A percentile compares a stretch with the other conserved stretches of the same genome.
Conservation (phyloP, 1,140 invertebrate species). For the Frieseomelitta varia region DNA sequence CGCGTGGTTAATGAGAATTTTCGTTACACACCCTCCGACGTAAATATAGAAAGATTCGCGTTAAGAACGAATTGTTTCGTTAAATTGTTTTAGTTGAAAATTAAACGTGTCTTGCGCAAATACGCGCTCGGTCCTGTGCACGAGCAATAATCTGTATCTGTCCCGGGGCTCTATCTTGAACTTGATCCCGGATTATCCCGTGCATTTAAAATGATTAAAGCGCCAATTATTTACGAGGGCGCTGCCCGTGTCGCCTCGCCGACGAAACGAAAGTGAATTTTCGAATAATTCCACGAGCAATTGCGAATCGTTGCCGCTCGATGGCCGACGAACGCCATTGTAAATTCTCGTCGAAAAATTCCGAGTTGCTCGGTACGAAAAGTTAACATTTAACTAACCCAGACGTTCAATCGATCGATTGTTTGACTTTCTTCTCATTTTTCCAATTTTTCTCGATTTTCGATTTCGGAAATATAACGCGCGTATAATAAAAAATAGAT, state of each 20-base stretch:
- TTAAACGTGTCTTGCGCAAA: conserved; percentile 25
- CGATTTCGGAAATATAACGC: too few species aligned
- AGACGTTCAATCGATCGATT: too few species aligned
- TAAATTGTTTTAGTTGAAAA: conserved; percentile 27
- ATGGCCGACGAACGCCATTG: background rate
- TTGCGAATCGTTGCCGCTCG: background rate
- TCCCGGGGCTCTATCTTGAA: conserved; percentile 35
- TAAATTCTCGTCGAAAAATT: background rate
- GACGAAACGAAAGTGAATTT: conserved; percentile 34
- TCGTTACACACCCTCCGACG: background rate
- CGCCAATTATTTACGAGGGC: conserved; percentile 30
- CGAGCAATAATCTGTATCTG: conserved; percentile 25
- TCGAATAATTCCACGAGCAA: background rate
- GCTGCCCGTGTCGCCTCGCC: background rate
- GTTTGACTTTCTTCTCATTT: too few species aligned
- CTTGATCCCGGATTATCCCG: conserved; percentile 37
- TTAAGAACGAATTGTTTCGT: background rate
- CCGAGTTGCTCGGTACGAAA: background rate
- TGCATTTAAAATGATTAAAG: conserved; percentile 46
- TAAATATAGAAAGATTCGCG: background rate
- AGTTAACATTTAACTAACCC: too few species aligned
- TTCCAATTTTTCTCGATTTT: too few species aligned
- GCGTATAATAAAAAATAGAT: too few species aligned
- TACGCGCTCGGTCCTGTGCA: background rate
- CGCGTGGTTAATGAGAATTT: background rate